These are phyloP conservation scores for Tetramorium simillimum DNA, from an alignment of 1,140 invertebrate genomes.

Conservation along the genomic window DNA sequence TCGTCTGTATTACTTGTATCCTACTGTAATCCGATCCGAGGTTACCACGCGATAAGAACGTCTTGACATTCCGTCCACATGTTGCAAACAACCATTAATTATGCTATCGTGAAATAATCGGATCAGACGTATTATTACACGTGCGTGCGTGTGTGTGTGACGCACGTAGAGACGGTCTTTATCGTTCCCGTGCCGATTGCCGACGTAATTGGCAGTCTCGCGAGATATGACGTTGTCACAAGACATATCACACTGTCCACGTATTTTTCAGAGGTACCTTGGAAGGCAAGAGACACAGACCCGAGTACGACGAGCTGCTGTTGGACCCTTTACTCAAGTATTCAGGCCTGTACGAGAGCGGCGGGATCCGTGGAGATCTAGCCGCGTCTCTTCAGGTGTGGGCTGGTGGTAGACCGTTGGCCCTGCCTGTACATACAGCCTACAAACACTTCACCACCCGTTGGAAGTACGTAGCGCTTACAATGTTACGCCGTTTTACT, in stretches of 20 bases:
- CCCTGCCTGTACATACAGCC: conserved; percentile 95
- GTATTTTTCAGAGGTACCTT: conserved; percentile 93
- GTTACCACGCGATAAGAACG: conserved; percentile 50
- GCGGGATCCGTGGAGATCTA: conserved; percentile 91
- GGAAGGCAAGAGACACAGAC: conserved; percentile 94
- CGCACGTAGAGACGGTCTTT: not conserved
- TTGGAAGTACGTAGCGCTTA: conserved; percentile 92
- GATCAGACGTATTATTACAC: conserved; percentile 55
- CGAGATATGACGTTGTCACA: not conserved
- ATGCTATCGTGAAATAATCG: conserved; percentile 53
- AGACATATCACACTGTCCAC: not conserved
- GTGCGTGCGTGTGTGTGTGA: not conserved
- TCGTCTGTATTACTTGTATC: conserved; percentile 30
- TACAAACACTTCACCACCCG: conserved; percentile 97
- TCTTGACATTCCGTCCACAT: not conserved
- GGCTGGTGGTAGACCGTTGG: conserved; percentile 93
- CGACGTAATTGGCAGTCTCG: conserved; percentile 1
- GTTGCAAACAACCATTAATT: conserved; percentile 27
- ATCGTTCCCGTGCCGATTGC: not conserved
- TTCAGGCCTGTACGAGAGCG: conserved; percentile 93
- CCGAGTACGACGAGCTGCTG: conserved; percentile 95
- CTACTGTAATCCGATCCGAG: conserved; percentile 46
- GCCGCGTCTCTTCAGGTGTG: conserved; percentile 95
- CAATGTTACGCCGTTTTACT: not conserved
- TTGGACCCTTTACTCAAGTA: conserved; percentile 96